Base-by-base conservation (phyloP, 37 sponge, comb jelly and placozoan species). In the Halichondria panicea region DNA sequence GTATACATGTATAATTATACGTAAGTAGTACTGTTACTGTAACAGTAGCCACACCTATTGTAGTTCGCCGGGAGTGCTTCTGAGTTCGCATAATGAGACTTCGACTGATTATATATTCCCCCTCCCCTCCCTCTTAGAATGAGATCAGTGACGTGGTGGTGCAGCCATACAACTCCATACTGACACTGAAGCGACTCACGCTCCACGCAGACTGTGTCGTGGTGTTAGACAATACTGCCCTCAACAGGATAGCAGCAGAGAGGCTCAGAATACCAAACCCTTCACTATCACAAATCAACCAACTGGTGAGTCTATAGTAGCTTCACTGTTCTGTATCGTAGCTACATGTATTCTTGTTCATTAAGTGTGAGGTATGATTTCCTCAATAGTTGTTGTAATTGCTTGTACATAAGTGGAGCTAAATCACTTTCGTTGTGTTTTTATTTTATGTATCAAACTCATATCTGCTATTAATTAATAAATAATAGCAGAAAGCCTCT, bases 91-190 rank as follows among this genome's bases (percentile, higher is more conserved):
- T 8, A 11, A 24, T 60, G 30, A 60, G 15, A 24, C 8, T 35
- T 24, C 8, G 13, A 66, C 50, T 48, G n/a, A 53, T 48, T 24
- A 59, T 22, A 59, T 59, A n/a, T 21, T 55, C 60, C 27, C 72
- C 55, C 55, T 42, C 69, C 30, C 58, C 53, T 54, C 55, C 40
- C 50, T 65, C 19, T 39, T 68, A 82, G 79, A 85, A 87, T 58
- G 95, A 87, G 35, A 84, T 81, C 19, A 88, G 96, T 84, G 99
- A 98, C 60, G 99, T 98, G 35, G 99, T 98, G 33, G 99, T 98
- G 31, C 99, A 98, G 71, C 99, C 99, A n/a, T 98, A 98, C 86
- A 98, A 98, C 80, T 95, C 96, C 41, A 81, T 98, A 1, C 87
- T 98, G 28, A 98, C 99, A 11, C 84, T 98, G 45, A 98, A 95